A percentile compares a stretch with the other conserved stretches of the same genome.
phyloP scores from a whole-genome alignment of 2,797 vertebrate species.

The Gambusia yucatana region DNA sequence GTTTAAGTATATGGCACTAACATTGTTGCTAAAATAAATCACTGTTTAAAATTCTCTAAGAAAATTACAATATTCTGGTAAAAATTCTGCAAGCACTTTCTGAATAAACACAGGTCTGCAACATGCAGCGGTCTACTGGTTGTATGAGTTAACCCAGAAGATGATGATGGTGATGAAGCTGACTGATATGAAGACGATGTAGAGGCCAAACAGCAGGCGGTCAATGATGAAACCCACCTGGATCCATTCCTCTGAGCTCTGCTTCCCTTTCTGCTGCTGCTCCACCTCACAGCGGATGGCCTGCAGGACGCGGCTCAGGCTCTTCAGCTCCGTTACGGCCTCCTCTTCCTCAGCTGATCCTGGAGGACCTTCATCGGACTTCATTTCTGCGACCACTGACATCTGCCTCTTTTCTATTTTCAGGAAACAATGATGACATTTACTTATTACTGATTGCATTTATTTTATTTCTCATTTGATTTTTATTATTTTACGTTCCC shows the following conservation, averaged over 20 bases:
- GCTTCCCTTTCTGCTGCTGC: constrained; percentile 44
- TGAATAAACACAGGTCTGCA: constrained; percentile 16
- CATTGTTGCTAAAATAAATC: constrained; percentile 4
- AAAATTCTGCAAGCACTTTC: constrained; percentile 10
- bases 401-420: constrained; percentile 32
- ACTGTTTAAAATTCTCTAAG: neutral
- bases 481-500: neutral
- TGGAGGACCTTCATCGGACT: neutral
- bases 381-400: constrained; percentile 5
- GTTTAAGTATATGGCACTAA: neutral
- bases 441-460: neutral
- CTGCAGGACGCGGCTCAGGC: constrained; percentile 63
- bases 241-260: constrained; percentile 72
- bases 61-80: constrained; percentile 5
- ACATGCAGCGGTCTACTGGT: constrained; percentile 26
- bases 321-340: constrained; percentile 70
- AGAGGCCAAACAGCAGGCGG: constrained; percentile 78
- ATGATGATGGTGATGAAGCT: constrained; percentile 77
- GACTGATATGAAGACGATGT: constrained; percentile 77
- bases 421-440: neutral
- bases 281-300: constrained; percentile 70
- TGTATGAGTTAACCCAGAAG: constrained; percentile 69
- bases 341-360: constrained; percentile 18
- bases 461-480: neutral
- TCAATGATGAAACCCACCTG: constrained; percentile 79